phyloP scores from a whole-genome alignment of 2,113 vertebrate genomes.

The Hemicordylus capensis region DNA sequence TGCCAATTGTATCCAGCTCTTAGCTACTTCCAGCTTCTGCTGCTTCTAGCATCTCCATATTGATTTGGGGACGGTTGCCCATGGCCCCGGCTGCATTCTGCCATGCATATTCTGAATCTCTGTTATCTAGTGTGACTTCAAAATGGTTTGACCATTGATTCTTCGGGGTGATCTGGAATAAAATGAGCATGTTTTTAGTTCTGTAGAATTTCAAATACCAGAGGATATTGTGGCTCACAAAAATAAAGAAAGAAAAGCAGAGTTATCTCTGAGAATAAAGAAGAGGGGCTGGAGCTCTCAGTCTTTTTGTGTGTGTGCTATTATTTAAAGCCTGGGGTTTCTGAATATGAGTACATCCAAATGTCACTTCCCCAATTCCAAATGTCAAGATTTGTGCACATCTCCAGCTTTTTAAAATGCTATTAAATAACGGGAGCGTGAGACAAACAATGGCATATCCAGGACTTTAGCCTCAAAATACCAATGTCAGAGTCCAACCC shows the following conservation, averaged over 20 bases:
- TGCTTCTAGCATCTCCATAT: not conserved
- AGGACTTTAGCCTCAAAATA: conserved; percentile 35
- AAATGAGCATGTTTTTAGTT: conserved; percentile 1
- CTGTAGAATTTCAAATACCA: conserved; percentile 21
- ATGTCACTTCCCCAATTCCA: conserved; percentile 46
- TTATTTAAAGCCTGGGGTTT: conserved; percentile 33
- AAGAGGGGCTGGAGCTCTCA: not conserved
- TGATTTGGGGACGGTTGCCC: not conserved
- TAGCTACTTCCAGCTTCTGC: not conserved
- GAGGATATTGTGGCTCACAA: not conserved
- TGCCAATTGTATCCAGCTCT: too few species aligned
- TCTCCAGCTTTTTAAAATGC: conserved; percentile 50
- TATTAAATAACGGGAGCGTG: conserved; percentile 40
- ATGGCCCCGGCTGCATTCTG: not conserved
- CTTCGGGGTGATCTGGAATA: conserved; percentile 12
- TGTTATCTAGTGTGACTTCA: not conserved
- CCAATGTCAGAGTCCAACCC: conserved; percentile 26
- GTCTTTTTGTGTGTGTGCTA: conserved; percentile 36
- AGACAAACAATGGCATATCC: conserved; percentile 49
- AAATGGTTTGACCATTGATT: not conserved
- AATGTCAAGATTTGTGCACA: conserved; percentile 44
- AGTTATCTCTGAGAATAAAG: not conserved
- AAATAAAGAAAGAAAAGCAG: conserved; percentile 10
- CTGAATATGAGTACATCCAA: conserved; percentile 39
- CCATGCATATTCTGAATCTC: not conserved